These are phyloP conservation scores for Cryptotermes secundus DNA, from an alignment of 1,140 invertebrate genomes.

Conservation along the genomic window DNA sequence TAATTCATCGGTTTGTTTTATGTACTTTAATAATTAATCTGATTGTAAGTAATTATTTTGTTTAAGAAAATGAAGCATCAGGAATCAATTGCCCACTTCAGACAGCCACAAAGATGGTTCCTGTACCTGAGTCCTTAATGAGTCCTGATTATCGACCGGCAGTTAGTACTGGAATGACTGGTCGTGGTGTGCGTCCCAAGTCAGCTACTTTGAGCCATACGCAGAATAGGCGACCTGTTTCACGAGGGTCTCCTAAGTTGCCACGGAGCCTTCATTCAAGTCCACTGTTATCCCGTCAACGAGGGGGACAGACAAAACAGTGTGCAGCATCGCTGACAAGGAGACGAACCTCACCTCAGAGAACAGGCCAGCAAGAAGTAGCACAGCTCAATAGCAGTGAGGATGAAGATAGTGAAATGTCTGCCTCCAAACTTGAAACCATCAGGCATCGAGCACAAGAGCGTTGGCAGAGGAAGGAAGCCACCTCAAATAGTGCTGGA, in stretches of 20 bases:
- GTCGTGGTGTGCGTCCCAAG: background rate
- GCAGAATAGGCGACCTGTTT: background rate
- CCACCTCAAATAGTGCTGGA: background rate
- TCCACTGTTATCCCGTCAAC: background rate
- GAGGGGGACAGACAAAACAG: background rate
- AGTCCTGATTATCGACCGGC: constrained; percentile 70
- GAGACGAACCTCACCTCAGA: background rate
- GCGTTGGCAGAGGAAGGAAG: constrained; percentile 47
- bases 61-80: background rate
- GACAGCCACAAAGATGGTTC: constrained; percentile 79
- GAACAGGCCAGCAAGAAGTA: background rate
- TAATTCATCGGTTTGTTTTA: too few species aligned
- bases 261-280: constrained; percentile 14
- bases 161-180: constrained; percentile 2
- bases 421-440: constrained; percentile 59
- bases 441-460: constrained; percentile 59
- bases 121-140: constrained; percentile 81
- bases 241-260: constrained; percentile 26
- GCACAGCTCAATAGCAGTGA: constrained; percentile 6
- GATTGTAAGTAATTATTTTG: background rate
- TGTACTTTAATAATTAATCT: too few species aligned
- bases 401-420: constrained; percentile 60
- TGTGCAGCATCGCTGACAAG: background rate
- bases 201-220: background rate
- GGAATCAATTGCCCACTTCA: constrained; percentile 54